These are phyloP conservation scores for Lysandra bellargus DNA, from an alignment of 2,888 invertebrate species.

Conservation along the genomic window DNA sequence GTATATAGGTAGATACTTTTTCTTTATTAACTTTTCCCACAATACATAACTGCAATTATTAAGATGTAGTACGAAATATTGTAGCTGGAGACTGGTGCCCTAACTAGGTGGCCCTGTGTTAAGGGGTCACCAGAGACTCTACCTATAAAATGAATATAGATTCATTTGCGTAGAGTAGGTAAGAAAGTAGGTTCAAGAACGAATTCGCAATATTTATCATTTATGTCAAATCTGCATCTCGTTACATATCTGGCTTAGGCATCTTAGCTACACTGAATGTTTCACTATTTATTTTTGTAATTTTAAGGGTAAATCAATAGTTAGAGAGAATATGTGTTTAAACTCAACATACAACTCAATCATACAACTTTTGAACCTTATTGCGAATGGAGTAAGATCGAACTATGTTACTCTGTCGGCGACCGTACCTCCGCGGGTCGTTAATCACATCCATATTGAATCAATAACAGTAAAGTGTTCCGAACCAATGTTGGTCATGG, in stretches of 20 bases:
- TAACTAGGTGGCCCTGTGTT: too few relatives aligned
- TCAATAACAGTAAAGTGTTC: conserved; percentile 38
- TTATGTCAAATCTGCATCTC: not conserved
- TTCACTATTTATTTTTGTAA: not conserved
- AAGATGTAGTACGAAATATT: too few relatives aligned
- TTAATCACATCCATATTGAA: conserved; percentile 30
- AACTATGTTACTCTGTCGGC: not conserved
- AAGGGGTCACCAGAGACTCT: too few relatives aligned
- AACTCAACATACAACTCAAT: too few relatives aligned
- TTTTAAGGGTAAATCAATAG: not conserved
- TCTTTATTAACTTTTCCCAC: too few relatives aligned
- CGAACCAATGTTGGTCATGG: conserved; percentile 35
- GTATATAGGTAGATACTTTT: too few relatives aligned
- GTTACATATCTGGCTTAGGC: not conserved
- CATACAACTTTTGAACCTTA: not conserved
- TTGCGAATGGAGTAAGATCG: not conserved
- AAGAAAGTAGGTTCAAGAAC: too few relatives aligned
- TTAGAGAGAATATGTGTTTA: not conserved
- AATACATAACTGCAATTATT: too few relatives aligned
- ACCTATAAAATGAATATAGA: too few relatives aligned
- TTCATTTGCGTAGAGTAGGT: too few relatives aligned
- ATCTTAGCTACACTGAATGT: not conserved
- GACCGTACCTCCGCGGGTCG: conserved; percentile 30
- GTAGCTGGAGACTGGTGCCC: too few relatives aligned
- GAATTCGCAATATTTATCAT: too few relatives aligned